These are phyloP conservation scores for Bombus consobrinus DNA, from an alignment of 1,140 invertebrate genomes.

Conservation along the genomic window DNA sequence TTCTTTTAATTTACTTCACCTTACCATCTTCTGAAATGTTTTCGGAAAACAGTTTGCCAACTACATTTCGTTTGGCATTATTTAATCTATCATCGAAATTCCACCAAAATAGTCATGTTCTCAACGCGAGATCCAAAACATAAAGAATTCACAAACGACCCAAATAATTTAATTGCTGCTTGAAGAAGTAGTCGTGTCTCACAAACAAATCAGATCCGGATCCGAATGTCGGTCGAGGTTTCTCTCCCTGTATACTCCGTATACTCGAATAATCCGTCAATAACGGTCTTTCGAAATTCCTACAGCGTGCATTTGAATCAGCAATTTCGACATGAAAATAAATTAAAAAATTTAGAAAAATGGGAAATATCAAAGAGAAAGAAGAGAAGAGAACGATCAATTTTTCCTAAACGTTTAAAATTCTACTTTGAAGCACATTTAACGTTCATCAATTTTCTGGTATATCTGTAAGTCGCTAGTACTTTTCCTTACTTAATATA, in stretches of 20 bases:
- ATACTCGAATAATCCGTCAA: background rate
- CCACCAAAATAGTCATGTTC: background rate
- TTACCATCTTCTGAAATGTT: too few relatives aligned
- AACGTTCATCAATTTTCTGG: too few relatives aligned
- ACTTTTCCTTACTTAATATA: too few relatives aligned
- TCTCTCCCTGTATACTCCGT: background rate
- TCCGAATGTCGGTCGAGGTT: conserved; percentile 33
- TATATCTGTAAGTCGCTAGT: too few relatives aligned
- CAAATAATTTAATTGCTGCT: conserved; percentile 25
- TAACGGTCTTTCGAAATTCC: background rate
- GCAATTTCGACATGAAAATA: background rate
- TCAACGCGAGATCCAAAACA: background rate
- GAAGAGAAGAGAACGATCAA: background rate
- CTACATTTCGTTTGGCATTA: background rate
- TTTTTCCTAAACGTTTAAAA: too few relatives aligned
- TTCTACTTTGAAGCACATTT: too few relatives aligned
- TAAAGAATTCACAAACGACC: conserved; percentile 10
- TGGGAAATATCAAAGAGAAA: background rate
- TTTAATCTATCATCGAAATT: background rate
- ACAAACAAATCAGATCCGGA: conserved; percentile 17
- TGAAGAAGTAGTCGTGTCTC: background rate
- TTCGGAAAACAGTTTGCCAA: background rate
- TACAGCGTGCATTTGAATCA: background rate
- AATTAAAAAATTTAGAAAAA: background rate
- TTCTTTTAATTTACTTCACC: too few relatives aligned